These are phyloP conservation scores for Agrotis ipsilon DNA, from an alignment of 2,888 invertebrate species.

Conservation along the genomic window DNA sequence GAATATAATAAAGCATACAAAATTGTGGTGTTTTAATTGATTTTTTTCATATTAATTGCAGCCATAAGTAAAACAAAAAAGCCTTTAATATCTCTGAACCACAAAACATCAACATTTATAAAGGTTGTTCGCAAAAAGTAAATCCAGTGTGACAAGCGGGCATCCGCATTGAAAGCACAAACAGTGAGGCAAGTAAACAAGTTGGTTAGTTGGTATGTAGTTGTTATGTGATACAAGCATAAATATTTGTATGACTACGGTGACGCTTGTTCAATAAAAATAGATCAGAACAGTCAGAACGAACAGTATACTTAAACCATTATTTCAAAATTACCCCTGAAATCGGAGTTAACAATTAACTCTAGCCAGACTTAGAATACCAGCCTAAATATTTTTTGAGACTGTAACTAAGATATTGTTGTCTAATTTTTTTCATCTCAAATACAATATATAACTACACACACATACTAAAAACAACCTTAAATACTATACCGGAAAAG, in stretches of 20 bases:
- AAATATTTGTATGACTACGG: constrained; percentile 10
- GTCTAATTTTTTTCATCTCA: too few species aligned
- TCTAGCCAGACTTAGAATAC: too few species aligned
- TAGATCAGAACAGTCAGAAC: background rate
- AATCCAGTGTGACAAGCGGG: constrained; percentile 24
- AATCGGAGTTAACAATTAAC: too few species aligned
- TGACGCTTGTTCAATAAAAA: background rate
- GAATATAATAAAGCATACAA: constrained; percentile 14
- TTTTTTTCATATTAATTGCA: constrained; percentile 6
- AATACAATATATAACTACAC: too few species aligned
- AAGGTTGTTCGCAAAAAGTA: constrained; percentile 21
- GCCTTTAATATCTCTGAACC: constrained; percentile 23
- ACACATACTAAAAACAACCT: too few species aligned
- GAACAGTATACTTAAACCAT: background rate
- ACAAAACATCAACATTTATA: constrained; percentile 13
- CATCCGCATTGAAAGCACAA: constrained; percentile 25
- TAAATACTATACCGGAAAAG: too few species aligned
- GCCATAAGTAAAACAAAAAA: constrained; percentile 22
- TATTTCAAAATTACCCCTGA: too few species aligned
- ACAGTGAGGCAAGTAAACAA: constrained; percentile 33
- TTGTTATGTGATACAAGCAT: constrained; percentile 1
- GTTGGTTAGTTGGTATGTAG: constrained; percentile 2
- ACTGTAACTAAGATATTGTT: too few species aligned
- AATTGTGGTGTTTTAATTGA: constrained; percentile 2
- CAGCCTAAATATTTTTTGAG: too few species aligned